Evolutionary conservation across 2,888 invertebrate species (phyloP), one percentile per base, ranked within the genome.

Genomic region (Saturnia pavonia): DNA sequence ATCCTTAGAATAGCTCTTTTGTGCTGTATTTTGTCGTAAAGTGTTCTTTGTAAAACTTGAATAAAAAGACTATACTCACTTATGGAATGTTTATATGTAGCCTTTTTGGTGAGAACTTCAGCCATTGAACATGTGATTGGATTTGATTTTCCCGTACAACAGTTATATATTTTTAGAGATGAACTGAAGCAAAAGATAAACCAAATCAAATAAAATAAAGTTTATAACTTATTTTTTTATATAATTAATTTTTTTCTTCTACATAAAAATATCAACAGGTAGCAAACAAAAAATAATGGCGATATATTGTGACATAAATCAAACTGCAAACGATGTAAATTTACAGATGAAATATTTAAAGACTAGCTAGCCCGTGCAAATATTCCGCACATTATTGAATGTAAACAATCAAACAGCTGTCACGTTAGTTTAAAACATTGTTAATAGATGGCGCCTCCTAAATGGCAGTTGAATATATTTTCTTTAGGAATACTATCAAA

Each of bases 161-260:
- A 81, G 54, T 85, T 85, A 67, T 82, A 87, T 0, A 87, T 84
- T 70, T 76, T 75, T 0, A 82, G 72, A 54, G 83, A 78, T 19
- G 77, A 74, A 69, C 86, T 87, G 73, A 12, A 80, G 11, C 1
- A n/a, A 54, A 54, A 3, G 22, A 11, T 22, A 54, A 54, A 22
- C 2, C 2, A 43, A 43, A 22, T 22, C 19, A 1, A 11, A 22
- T 54, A 8, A 54, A 54, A 22, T 7, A 54, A 54, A 8, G 22
- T 54, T 54, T 54, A 22, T 11, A 22, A 54, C n/a, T 2, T 54
- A 9, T 54, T 54, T 11, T 2, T 0, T n/a, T 54, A 22, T 2
- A 22, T 22, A 54, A 19, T 19, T 4, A 34, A 34, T 4, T 4
- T 4, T 6, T 34, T 34, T 34, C 3, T 4, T 34, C 3, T 34